Conservation (phyloP, 2,888 invertebrate species). For the Carpatolechia fugitivella region DNA sequence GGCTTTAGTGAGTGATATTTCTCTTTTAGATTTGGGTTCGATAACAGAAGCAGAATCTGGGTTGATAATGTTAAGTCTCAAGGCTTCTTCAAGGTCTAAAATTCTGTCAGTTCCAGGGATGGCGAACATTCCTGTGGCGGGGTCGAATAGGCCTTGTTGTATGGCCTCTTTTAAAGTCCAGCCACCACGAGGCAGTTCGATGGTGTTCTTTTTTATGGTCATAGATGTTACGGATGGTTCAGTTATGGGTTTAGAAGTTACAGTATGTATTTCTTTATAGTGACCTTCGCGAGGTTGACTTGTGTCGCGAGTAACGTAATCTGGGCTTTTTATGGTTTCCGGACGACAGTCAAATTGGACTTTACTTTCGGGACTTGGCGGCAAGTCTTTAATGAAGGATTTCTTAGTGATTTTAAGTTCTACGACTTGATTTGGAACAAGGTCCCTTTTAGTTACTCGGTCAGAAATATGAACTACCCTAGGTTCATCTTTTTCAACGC, state of each 20-base stretch:
- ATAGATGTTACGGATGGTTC: slow-evolving; percentile 72
- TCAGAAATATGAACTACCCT: slow-evolving; percentile 64
- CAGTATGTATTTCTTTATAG: slow-evolving; percentile 56
- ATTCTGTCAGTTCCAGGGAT: slow-evolving; percentile 92
- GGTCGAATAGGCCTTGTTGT: slow-evolving; percentile 88
- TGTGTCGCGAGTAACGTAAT: slow-evolving; percentile 52
- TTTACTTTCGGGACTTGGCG: slow-evolving; percentile 68
- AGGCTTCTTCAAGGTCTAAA: slow-evolving; percentile 91
- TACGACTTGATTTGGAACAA: slow-evolving; percentile 69
- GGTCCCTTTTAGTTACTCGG: slow-evolving; percentile 55
- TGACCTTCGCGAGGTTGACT: slow-evolving; percentile 43
- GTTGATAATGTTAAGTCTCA: slow-evolving; percentile 91
- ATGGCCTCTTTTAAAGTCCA: slow-evolving; percentile 92
- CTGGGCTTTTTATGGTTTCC: slow-evolving; percentile 80
- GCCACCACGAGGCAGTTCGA: slow-evolving; percentile 90
- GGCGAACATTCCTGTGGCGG: slow-evolving; percentile 89
- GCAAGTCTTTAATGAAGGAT: slow-evolving; percentile 70
- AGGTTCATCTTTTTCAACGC: slow-evolving; percentile 79
- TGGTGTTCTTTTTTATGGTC: slow-evolving; percentile 82
- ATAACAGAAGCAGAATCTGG: slow-evolving; percentile 89
- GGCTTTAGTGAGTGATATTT: slow-evolving; percentile 83
- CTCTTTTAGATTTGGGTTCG: slow-evolving; percentile 86
- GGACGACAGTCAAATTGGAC: slow-evolving; percentile 74
- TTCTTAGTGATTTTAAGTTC: slow-evolving; percentile 76
- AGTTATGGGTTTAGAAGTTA: slow-evolving; percentile 63